Base-by-base conservation (phyloP, 1,140 invertebrate species). In the Drosophila pandora region DNA sequence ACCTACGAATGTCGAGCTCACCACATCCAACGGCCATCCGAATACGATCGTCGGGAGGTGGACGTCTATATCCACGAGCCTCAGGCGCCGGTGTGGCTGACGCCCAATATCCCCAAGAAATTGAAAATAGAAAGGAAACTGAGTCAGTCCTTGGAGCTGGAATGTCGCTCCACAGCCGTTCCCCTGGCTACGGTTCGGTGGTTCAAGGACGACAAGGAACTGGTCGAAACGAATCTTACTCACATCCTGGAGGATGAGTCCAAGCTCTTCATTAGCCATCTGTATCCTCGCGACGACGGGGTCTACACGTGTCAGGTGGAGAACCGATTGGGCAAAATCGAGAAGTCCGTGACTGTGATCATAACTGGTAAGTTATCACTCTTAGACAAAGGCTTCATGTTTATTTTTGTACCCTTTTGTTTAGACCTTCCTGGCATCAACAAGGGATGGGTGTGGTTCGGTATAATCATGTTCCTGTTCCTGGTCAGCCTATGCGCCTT, bases 401-500 rank as follows among this genome's bases (percentile, higher is more conserved):
- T 6, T 10, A 45, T 2, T 2, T 23, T 23, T 23, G 2, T 17
- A 9, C 21, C 6, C 9, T 23, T 10, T n/a, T 56, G 32, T 37
- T 0, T 2, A 91, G 84, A 90, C 58, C 67, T 91, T 1, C 90
- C 83, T 22, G 85, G 76, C 10, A 78, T 76, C 12, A 73, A 25
- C 21, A 59, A 71, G 55, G 61, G 49, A 4, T 92, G 91, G 79
- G 90, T 92, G 41, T 60, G 77, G 64, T 76, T 91, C 10, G 92
- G 93, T 4, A 70, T 92, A 1, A 91, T 92, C 1, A 78, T 93
- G 2, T 90, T 94, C 25, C 75, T 94, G 0, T 25, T 93, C 17
- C 81, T 95, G 9, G 76, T 94, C 5, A 54, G 93, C 6, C 61
- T 94, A 2, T 92, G 94, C 0, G 92, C 93, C 10, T 94, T 93